Evolutionary conservation across 2,888 invertebrate species (phyloP), one percentile per base, ranked within the genome.

Genomic region (Ennomos erosarius): DNA sequence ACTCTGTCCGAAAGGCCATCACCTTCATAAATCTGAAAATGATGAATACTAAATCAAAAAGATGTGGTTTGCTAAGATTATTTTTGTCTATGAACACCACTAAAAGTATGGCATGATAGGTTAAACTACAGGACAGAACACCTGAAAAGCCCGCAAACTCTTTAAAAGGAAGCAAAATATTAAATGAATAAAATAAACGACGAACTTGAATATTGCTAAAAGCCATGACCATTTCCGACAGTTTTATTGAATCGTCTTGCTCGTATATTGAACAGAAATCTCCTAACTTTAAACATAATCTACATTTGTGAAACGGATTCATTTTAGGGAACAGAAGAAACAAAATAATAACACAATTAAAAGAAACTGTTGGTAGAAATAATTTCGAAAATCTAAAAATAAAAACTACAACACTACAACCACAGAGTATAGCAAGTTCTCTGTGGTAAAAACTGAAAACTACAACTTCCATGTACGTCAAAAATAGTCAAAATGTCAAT

Each of bases 181-280:
- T 16, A 43, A 43, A 16, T 16, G 5, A 43, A 44, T 34, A 33
- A 47, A 8, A 10, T 47, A 38, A 40, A 37, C 12, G 11, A 40
- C 35, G 39, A 12, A 76, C 82, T 69, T 85, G 80, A 59, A 92
- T 78, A 63, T 81, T 83, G 16, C 88, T 83, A 76, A 91, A 90
- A 39, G 90, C 82, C 92, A 91, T 92, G 57, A 91, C 90, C 92
- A 92, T 92, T 54, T 91, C 91, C 8, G 91, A 91, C 60, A 92
- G 71, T 64, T 82, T 90, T 38, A 88, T 84, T 8, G 87, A 82
- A 65, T 91, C 90, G 81, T 91, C 92, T 79, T 90, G 87, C 63
- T 91, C 90, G 69, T 85, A 92, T 68, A 92, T 90, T 46, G 92
- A 91, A 75, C 91, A 89, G 64, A 92, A 92, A 65, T 90, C 91